phyloP scores from a whole-genome alignment of 1,140 invertebrate species.

The Thaumatotibia leucotreta region DNA sequence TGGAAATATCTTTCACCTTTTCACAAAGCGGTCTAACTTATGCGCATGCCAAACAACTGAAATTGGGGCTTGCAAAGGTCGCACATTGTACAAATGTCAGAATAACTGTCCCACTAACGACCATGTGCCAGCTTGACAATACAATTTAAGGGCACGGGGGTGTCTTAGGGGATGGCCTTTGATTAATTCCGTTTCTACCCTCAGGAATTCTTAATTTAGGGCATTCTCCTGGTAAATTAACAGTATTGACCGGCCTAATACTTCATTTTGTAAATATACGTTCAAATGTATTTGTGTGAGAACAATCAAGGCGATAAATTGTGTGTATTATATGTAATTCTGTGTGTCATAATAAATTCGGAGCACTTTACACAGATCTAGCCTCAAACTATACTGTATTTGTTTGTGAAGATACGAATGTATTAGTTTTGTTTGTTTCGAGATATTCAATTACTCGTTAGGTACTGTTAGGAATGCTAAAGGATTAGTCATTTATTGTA shows the following conservation, averaged over 20 bases:
- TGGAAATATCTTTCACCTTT: not conserved
- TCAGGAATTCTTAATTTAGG: constrained; percentile 37
- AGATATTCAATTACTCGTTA: no score
- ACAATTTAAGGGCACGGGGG: constrained; percentile 34
- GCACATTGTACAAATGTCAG: constrained; percentile 19
- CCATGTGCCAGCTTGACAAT: constrained; percentile 38
- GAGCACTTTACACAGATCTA: no score
- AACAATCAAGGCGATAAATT: no score
- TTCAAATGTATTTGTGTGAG: no score
- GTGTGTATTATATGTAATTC: no score
- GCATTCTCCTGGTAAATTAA: constrained; percentile 20
- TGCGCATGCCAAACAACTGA: not conserved
- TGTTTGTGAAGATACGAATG: no score
- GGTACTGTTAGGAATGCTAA: no score
- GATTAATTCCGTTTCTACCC: constrained; percentile 37
- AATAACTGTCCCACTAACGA: constrained; percentile 25
- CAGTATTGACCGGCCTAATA: not conserved
- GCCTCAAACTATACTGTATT: no score
- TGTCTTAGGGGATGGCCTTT: constrained; percentile 30
- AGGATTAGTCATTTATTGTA: no score
- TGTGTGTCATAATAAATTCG: no score
- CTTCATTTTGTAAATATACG: no score
- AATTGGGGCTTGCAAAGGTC: constrained; percentile 12
- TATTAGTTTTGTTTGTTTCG: no score
- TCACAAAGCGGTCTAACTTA: not conserved